Percentiles rank a stretch among this genome's conserved stretches.
These are phyloP conservation scores for Apteryx owenii DNA, from an alignment of 2,113 vertebrate genomes.

Conservation along the genomic window DNA sequence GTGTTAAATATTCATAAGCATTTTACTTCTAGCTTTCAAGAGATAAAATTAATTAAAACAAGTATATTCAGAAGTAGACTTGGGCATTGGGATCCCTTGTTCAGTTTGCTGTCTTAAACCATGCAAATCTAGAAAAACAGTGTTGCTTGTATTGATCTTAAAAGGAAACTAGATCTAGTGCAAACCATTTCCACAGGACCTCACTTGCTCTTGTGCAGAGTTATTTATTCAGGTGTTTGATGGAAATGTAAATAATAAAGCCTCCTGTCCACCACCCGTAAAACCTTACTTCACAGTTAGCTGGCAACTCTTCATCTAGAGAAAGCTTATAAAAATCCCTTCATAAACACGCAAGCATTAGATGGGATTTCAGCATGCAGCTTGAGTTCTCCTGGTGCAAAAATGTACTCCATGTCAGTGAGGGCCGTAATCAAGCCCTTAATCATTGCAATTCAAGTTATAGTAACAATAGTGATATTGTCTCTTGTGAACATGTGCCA, in stretches of 20 bases:
- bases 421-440: neutral
- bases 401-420: neutral
- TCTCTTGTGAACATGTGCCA: neutral
- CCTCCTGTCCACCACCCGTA: conserved; percentile 14
- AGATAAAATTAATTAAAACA: neutral
- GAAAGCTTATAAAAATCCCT: neutral
- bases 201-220: neutral
- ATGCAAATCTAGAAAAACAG: neutral
- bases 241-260: conserved; percentile 23
- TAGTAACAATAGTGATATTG: neutral
- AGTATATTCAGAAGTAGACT: neutral
- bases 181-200: neutral
- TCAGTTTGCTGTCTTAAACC: neutral
- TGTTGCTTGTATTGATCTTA: neutral
- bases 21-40: neutral
- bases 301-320: conserved; percentile 23
- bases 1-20: neutral
- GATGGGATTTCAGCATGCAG: neutral
- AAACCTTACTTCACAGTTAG: neutral
- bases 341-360: neutral
- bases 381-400: neutral
- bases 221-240: conserved; percentile 62
- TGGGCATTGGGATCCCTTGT: neutral
- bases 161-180: neutral
- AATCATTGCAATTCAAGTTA: neutral